phyloP scores from a whole-genome alignment of 1,140 invertebrate genomes.

The Pygmarrhopalites habei region DNA sequence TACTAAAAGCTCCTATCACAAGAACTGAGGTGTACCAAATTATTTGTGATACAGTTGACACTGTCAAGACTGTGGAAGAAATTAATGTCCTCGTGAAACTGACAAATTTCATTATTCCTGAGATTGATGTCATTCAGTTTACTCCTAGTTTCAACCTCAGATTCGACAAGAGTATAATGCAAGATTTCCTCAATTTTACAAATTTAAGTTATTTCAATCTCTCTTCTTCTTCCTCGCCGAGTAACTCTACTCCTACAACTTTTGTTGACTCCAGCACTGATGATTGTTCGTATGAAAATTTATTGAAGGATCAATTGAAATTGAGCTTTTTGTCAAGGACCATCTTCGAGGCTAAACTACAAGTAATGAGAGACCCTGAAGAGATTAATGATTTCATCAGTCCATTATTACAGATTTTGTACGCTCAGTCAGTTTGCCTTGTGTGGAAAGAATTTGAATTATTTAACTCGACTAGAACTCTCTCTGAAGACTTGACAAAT shows the following conservation, averaged over 20 bases:
- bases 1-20: not conserved
- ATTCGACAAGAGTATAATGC: not conserved
- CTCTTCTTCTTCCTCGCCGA: too few species aligned
- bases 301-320: not conserved
- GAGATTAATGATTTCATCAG: slow-evolving; percentile 4
- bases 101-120: not conserved
- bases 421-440: not conserved
- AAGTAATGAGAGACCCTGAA: not conserved
- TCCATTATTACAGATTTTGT: not conserved
- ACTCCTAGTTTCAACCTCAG: not conserved
- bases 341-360: slow-evolving; percentile 3
- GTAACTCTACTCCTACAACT: not conserved
- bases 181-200: not conserved
- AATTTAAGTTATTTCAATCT: slow-evolving; percentile 1
- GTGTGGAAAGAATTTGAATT: slow-evolving; percentile 5
- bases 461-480: not conserved
- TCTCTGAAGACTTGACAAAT: not conserved
- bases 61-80: not conserved
- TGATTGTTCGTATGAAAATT: too few species aligned
- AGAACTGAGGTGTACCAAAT: not conserved
- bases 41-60: not conserved
- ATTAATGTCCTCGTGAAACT: not conserved
- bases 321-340: not conserved
- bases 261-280: too few species aligned
- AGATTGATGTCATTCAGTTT: not conserved